phyloP scores from a whole-genome alignment of 2,113 vertebrate genomes.

The Dermatemys mawii region DNA sequence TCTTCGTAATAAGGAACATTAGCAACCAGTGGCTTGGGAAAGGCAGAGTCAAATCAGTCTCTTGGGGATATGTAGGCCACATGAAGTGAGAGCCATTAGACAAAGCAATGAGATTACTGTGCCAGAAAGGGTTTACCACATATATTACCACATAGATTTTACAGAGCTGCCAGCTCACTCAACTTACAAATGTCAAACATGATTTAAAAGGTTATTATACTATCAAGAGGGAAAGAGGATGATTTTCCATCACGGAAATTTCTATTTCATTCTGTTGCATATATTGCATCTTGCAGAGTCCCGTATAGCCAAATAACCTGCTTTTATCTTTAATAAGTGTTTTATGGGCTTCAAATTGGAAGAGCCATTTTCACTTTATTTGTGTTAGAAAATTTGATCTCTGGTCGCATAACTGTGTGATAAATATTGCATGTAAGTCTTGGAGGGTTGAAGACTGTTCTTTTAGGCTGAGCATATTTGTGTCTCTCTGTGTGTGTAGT shows the following conservation, averaged over 20 bases:
- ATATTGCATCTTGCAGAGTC: background rate
- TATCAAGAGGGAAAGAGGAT: slow-evolving; percentile 66
- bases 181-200: slow-evolving; percentile 89
- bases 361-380: slow-evolving; percentile 64
- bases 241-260: slow-evolving; percentile 75
- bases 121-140: slow-evolving; percentile 81
- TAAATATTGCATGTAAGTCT: slow-evolving; percentile 33
- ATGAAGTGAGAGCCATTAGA: slow-evolving; percentile 87
- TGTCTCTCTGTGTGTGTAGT: background rate
- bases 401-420: background rate
- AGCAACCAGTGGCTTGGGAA: slow-evolving; percentile 89
- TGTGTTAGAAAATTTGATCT: slow-evolving; percentile 51
- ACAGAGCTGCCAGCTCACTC: slow-evolving; percentile 80
- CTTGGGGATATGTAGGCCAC: slow-evolving; percentile 76
- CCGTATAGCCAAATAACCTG: slow-evolving; percentile 52
- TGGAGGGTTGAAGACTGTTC: slow-evolving; percentile 2
- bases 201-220: slow-evolving; percentile 93
- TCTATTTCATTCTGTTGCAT: slow-evolving; percentile 60
- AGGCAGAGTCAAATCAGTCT: slow-evolving; percentile 78
- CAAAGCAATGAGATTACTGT: slow-evolving; percentile 88
- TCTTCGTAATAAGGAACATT: slow-evolving; percentile 83
- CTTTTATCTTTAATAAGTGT: slow-evolving; percentile 72
- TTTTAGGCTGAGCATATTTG: background rate
- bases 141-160: slow-evolving; percentile 85
- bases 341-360: slow-evolving; percentile 64